Conservation (phyloP, 2,888 invertebrate species). For the Cheilosia scutellata region DNA sequence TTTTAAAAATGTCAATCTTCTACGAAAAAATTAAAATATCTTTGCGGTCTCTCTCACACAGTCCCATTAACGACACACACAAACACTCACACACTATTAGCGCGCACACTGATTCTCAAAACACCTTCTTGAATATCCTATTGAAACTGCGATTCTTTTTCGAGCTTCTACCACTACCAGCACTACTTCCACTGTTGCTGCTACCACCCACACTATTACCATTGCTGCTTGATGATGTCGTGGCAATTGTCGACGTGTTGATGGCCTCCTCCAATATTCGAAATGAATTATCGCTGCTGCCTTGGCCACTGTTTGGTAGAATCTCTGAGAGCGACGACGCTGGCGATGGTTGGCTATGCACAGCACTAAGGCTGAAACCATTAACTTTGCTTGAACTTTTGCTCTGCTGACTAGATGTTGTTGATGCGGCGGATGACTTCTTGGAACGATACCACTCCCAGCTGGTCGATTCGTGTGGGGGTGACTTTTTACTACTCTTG, state of each 20-base stretch:
- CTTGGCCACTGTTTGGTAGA: constrained; percentile 79
- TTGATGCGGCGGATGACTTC: constrained; percentile 77
- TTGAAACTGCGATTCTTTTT: constrained; percentile 89
- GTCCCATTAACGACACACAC: constrained; percentile 1
- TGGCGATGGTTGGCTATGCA: constrained; percentile 73
- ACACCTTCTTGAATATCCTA: constrained; percentile 92
- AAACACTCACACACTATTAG: background rate
- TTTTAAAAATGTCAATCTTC: background rate
- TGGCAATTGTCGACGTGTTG: constrained; percentile 68
- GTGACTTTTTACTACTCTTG: constrained; percentile 82
- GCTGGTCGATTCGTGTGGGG: constrained; percentile 83
- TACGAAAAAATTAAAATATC: background rate
- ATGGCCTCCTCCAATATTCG: constrained; percentile 82
- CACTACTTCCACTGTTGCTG: constrained; percentile 78
- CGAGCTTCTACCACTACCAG: constrained; percentile 79
- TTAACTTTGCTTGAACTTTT: constrained; percentile 56
- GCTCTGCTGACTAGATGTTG: constrained; percentile 64
- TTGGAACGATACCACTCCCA: constrained; percentile 84
- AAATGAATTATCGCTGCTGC: constrained; percentile 82
- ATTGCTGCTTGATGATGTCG: constrained; percentile 71
- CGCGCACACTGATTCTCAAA: constrained; percentile 84
- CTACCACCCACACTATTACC: constrained; percentile 77
- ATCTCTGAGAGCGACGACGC: constrained; percentile 81
- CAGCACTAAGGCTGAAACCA: constrained; percentile 37
- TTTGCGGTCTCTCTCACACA: background rate